phyloP scores from a whole-genome alignment of 2,888 invertebrate species.

The Trimorus sp. region DNA sequence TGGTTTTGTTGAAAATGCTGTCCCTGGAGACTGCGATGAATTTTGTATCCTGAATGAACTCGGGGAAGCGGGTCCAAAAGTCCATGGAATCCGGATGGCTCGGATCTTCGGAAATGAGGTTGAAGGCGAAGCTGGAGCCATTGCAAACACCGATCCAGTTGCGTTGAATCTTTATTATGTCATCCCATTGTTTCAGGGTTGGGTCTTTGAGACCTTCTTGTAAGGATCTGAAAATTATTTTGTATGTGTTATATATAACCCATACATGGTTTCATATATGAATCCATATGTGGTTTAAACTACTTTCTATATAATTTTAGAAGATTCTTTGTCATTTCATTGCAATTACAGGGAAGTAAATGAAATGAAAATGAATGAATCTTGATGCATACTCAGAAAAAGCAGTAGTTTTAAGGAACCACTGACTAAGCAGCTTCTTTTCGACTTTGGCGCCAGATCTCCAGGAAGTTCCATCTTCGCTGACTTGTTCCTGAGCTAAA shows the following conservation, averaged over 20 bases:
- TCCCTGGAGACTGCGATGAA: conserved; percentile 86
- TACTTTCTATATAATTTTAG: too few species aligned
- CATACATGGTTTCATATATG: neutral
- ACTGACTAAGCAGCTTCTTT: conserved; percentile 93
- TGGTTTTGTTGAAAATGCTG: conserved; percentile 82
- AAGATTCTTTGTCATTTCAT: too few species aligned
- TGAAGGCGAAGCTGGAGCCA: conserved; percentile 88
- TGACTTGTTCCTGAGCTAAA: conserved; percentile 98
- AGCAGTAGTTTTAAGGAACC: conserved; percentile 95
- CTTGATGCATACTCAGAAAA: conserved; percentile 31
- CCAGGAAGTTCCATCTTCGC: conserved; percentile 95
- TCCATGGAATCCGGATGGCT: conserved; percentile 81
- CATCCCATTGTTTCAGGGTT: conserved; percentile 89
- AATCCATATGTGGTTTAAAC: too few species aligned
- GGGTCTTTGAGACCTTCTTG: conserved; percentile 88
- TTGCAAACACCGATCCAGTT: conserved; percentile 95
- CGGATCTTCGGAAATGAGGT: conserved; percentile 79
- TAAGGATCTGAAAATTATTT: conserved; percentile 75
- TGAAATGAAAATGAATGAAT: too few species aligned
- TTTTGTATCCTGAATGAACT: conserved; percentile 87
- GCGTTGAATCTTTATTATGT: conserved; percentile 91
- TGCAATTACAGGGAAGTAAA: too few species aligned
- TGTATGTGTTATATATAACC: too few species aligned
- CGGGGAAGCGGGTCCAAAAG: conserved; percentile 90
- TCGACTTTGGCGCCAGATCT: conserved; percentile 97